Conservation (phyloP, 2,888 invertebrate genomes). For the Lacanobia oleracea region DNA sequence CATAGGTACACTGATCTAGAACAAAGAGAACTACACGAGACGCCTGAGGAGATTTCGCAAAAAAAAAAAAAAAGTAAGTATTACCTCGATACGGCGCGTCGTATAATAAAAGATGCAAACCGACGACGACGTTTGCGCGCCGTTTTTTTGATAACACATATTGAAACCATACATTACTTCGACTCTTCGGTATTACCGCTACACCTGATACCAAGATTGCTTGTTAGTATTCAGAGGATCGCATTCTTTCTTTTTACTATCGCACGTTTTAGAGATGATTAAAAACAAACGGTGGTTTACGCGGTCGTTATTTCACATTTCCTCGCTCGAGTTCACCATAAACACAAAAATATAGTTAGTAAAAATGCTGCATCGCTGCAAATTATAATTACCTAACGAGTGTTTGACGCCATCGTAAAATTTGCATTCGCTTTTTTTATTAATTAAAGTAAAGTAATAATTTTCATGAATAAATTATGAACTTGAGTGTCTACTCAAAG, state of each 20-base stretch:
- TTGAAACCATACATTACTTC: constrained; percentile 81
- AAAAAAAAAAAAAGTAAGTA: constrained; percentile 55
- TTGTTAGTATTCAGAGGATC: constrained; percentile 79
- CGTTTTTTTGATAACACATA: constrained; percentile 73
- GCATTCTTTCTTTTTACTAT: constrained; percentile 68
- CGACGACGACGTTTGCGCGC: constrained; percentile 64
- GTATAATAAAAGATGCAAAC: constrained; percentile 72
- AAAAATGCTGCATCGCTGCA: constrained; percentile 42
- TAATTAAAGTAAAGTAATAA: constrained; percentile 30
- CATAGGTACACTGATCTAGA: constrained; percentile 3
- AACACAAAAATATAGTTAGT: constrained; percentile 26
- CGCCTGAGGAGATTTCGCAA: constrained; percentile 40
- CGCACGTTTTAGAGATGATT: constrained; percentile 61
- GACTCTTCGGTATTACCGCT: constrained; percentile 72
- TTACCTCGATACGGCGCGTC: constrained; percentile 55
- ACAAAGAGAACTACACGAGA: constrained; percentile 44
- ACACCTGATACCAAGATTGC: constrained; percentile 79
- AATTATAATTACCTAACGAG: constrained; percentile 50
- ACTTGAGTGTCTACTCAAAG: not conserved
- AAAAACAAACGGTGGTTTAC: constrained; percentile 52
- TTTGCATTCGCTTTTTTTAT: constrained; percentile 44
- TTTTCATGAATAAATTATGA: constrained; percentile 27
- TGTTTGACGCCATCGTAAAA: constrained; percentile 27
- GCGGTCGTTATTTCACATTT: constrained; percentile 20
- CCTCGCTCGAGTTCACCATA: constrained; percentile 15